Percentiles rank a stretch among this genome's conserved stretches.
Conservation (phyloP, 2,113 vertebrate genomes). For the Pithys albifrons region DNA sequence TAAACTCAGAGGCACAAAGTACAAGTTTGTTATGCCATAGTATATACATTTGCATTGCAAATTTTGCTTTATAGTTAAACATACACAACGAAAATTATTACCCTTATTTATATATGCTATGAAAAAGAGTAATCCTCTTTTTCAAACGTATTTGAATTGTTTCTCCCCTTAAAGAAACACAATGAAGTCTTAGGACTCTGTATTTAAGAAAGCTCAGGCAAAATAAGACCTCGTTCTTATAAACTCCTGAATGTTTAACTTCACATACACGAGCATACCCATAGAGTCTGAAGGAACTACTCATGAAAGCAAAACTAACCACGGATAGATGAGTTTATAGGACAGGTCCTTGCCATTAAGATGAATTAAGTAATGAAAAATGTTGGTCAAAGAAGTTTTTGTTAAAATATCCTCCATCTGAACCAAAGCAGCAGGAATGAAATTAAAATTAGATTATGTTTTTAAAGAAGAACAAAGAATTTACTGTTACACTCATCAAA, state of each 20-base stretch:
- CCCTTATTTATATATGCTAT: conserved; percentile 9
- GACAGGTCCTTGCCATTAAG: not conserved
- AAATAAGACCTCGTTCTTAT: conserved; percentile 5
- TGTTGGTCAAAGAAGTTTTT: not conserved
- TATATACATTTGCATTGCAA: conserved; percentile 19
- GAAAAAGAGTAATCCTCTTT: conserved; percentile 35
- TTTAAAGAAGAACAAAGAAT: not conserved
- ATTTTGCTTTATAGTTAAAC: conserved; percentile 24
- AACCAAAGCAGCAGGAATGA: not conserved
- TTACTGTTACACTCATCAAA: not conserved
- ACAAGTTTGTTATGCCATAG: conserved; percentile 1
- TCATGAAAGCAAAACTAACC: not conserved
- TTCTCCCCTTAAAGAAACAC: conserved; percentile 12
- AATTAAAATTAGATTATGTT: not conserved
- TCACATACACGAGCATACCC: not conserved
- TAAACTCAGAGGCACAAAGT: conserved; percentile 14
- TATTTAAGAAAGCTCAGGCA: not conserved
- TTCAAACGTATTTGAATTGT: conserved; percentile 42
- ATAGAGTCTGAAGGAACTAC: not conserved
- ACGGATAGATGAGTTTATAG: not conserved
- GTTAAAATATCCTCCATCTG: not conserved
- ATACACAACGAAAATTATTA: conserved; percentile 6
- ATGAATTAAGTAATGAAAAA: not conserved
- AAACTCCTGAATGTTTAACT: not conserved
- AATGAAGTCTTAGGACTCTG: conserved; percentile 9